Conservation (phyloP, 2,113 vertebrate genomes). For the Gymnorhina tibicen region DNA sequence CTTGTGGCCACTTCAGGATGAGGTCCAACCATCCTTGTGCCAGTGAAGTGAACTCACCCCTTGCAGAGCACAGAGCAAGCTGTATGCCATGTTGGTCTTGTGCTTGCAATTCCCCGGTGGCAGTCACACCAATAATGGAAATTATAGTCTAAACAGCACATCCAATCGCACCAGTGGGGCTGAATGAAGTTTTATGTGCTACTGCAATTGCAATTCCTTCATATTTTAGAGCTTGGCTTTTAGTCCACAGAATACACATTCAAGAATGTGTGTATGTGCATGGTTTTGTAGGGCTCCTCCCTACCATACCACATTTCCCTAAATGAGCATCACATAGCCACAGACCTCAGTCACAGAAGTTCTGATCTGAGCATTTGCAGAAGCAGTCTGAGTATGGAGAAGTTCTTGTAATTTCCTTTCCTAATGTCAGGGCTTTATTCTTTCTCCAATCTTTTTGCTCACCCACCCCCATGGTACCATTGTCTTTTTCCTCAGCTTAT, state of each 20-base stretch:
- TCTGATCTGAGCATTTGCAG: background rate
- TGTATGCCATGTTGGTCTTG: background rate
- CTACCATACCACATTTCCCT: background rate
- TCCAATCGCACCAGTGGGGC: background rate
- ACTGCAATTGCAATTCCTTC: background rate
- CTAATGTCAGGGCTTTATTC: background rate
- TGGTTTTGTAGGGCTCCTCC: background rate
- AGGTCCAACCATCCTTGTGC: background rate
- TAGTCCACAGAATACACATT: background rate
- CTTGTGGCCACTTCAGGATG: background rate
- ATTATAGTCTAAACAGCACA: background rate
- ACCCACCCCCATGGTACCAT: background rate
- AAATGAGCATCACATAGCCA: background rate
- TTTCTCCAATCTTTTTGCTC: background rate
- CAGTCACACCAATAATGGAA: background rate
- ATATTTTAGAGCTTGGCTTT: background rate
- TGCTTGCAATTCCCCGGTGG: background rate
- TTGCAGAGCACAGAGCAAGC: background rate
- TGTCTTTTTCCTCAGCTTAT: background rate
- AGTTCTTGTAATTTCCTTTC: background rate
- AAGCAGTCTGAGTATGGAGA: background rate
- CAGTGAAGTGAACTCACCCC: background rate
- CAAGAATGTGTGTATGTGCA: background rate
- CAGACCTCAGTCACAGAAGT: background rate
- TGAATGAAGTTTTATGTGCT: background rate